Evolutionary conservation across 2,888 invertebrate species (phyloP), one percentile per base, ranked within the genome.

Genomic region (Melieria omissa): DNA sequence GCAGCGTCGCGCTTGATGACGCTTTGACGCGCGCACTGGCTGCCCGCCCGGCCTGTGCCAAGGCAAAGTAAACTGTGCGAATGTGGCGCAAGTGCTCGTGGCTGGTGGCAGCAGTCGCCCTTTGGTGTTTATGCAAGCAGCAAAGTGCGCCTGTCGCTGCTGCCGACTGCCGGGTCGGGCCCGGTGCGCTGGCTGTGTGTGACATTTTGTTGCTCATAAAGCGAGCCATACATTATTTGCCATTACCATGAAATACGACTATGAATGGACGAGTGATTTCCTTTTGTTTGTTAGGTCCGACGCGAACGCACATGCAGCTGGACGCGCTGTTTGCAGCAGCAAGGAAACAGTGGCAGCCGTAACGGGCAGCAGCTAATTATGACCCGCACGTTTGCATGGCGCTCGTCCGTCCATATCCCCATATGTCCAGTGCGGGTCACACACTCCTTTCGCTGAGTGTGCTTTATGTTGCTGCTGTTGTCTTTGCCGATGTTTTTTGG

Each of bases 341-440:
- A 67, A 41, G 42, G 41, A 58, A 41, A 58, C 8, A 63, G 47
- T 16, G 41, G 52, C 16, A 63, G 45, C 69, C 54, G 60, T 80
- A 65, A 75, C 77, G 78, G 78, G 77, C 78, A 79, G 79, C 81
- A 80, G 80, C 85, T 85, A 85, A 85, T 85, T 85, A 85, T 85
- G 84, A 83, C 85, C 84, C 84, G 83, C 84, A 85, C 83, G 81
- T 84, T 84, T 84, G 80, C 76, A 55, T 77, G 71, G 54, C 61
- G 44, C 57, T 52, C 16, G 49, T 60, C 16, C 12, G 49, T 58
- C 14, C 44, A 49, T 41, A 61, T 29, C 49, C 10, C 4, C 12
- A 7, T 41, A 58, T 16, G 58, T 55, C 6, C 16, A 14, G 5
- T 55, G 5, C 62, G 29, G n/a, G 45, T 41, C 60, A 7, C 54